A percentile compares a stretch with the other conserved stretches of the same genome.
Evolutionary conservation across 2,797 vertebrate genomes (phyloP).

Genomic region (Schizopygopsis malacanthus): DNA sequence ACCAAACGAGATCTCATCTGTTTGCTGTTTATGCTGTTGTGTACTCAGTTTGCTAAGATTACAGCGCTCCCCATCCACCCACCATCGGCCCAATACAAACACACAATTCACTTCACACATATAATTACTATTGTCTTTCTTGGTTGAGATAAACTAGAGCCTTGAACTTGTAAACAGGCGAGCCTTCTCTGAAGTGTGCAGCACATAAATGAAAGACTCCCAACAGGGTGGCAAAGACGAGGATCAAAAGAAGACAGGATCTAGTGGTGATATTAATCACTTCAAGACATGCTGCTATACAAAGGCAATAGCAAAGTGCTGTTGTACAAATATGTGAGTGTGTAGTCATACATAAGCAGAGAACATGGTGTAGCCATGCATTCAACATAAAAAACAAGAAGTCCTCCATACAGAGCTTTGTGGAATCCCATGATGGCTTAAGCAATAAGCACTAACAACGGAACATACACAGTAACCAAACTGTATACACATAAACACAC

Average conservation of each 20-base stretch:
- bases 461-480: constrained; percentile 23
- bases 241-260: constrained; percentile 43
- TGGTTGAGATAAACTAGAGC: constrained; percentile 43
- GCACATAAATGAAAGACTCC: constrained; percentile 47
- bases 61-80: constrained; percentile 54
- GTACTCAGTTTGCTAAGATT: constrained; percentile 55
- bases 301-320: constrained; percentile 29
- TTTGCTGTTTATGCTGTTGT: constrained; percentile 52
- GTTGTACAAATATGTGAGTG: constrained; percentile 21
- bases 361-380: not conserved
- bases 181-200: constrained; percentile 43
- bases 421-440: constrained; percentile 18
- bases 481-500: constrained; percentile 56
- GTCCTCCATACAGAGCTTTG: not conserved
- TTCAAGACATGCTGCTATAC: constrained; percentile 33
- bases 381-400: constrained; percentile 5
- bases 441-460: not conserved
- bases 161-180: constrained; percentile 48
- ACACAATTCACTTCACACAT: constrained; percentile 52
- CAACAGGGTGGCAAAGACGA: constrained; percentile 39
- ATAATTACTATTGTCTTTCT: constrained; percentile 56
- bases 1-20: constrained; percentile 48
- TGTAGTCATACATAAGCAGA: constrained; percentile 38
- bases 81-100: constrained; percentile 46
- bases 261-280: constrained; percentile 32